Evolutionary conservation across 2,797 vertebrate species (phyloP), one percentile per base, ranked within the genome.

Genomic region (Protonibea diacanthus): DNA sequence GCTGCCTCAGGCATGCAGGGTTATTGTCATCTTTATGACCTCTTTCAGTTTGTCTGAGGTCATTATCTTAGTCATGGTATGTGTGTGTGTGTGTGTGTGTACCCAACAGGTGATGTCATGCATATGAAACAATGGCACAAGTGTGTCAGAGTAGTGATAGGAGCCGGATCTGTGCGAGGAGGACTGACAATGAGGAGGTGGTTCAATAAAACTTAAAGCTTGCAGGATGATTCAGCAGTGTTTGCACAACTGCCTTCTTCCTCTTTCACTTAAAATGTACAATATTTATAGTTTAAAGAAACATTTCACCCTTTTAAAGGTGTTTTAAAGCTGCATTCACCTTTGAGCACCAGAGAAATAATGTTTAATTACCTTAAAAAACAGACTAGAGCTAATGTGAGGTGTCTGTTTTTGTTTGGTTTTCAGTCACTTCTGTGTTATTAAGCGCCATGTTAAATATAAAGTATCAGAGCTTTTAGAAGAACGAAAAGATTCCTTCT

Each of bases 61-160:
- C 49, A 75, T 78, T 66, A 53, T 82, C 75, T 84, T 74, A 86
- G 73, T 86, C 78, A 78, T 52, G 33, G 66, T 81, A 55, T 66
- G 49, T 74, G 40, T n/a, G n/a, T 62, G 53, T 57, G 45, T 33
- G 51, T 82, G 51, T 82, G 27, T 62, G 53, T 76, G 45, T 57
- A 14, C 55, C 13, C 33, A 77, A 23, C 55, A 29, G 60, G 51
- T 76, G 86, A 88, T 86, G 88, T 92, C 86, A 92, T 87, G 44
- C 44, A 0, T 62, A 48, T 61, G 12, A 78, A 81, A 88, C 88
- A 90, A 86, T 81, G 73, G 79, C n/a, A 52, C 76, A 74, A 51
- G 66, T 85, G 76, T 87, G 71, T 80, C 67, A 80, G 51, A 76
- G 55, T 21, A 15, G 27, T 53, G 88, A 90, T 88, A 86, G 86